Base-by-base conservation (phyloP, 1,140 invertebrate species). In the Anthonomus grandis region DNA sequence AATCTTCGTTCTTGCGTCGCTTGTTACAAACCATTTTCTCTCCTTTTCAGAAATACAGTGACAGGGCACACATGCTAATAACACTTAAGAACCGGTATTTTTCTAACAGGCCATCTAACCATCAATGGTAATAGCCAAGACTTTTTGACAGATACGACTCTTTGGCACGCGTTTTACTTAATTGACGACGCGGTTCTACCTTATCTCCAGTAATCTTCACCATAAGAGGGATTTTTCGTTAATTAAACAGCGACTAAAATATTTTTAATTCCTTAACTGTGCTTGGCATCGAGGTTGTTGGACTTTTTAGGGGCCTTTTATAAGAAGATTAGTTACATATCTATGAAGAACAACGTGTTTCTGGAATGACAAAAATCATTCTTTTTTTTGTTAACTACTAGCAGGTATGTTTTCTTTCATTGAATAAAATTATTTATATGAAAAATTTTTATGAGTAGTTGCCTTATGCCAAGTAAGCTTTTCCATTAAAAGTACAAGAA, bases 161-260 rank as follows among this genome's bases (percentile, higher is more conserved):
- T 45, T 45, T 45, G 42, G 42, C 42, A 45, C 42, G 42, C 42
- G 42, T 45, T 45, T 23, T 19, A n/a, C 3, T 8, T 45, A 45
- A 45, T 45, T 10, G n/a, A 22, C 42, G 22, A 45, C 22, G 3
- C 15, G 42, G 12, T 24, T 45, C 22, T 45, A 6, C 2, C 5
- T 24, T 45, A 24, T 45, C 21, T 23, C 21, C 18, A 25, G 24
- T 25, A 22, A 44, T 45, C 21, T 45, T 45, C 22, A 45, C n/a
- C 22, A 45, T 23, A 23, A 2, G 27, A 4, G 6, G 21, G 22
- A 45, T 23, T 24, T 45, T 45, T 25, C 10, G 42, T 45, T 45
- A 45, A 45, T 45, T 45, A 45, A 45, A n/a, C 15, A 24, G 27
- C 22, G 18, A 25, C 22, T 45, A 45, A 23, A 24, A 45, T 45